A percentile compares a stretch with the other conserved stretches of the same genome.
These are phyloP conservation scores for Cylas formicarius DNA, from an alignment of 1,140 invertebrate species.

Conservation along the genomic window DNA sequence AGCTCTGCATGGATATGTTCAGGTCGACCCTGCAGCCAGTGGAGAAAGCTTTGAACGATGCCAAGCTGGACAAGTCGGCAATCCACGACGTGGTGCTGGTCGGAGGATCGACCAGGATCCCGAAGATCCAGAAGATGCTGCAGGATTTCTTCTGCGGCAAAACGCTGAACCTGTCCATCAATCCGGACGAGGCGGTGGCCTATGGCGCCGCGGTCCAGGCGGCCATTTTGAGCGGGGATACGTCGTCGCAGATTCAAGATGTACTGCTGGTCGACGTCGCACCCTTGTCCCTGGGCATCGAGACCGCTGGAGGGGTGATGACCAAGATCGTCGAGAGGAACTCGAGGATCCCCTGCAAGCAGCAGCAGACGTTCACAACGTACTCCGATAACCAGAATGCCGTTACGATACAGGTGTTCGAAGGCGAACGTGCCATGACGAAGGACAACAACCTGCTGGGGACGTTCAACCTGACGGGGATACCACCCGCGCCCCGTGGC, in stretches of 20 bases:
- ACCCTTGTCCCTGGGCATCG: slow-evolving; percentile 63
- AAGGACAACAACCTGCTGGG: slow-evolving; percentile 44
- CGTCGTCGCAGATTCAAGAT: slow-evolving; percentile 67
- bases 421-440: slow-evolving; percentile 39
- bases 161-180: slow-evolving; percentile 62
- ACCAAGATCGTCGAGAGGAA: slow-evolving; percentile 60
- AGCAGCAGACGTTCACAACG: slow-evolving; percentile 58
- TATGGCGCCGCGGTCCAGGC: slow-evolving; percentile 72
- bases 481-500: slow-evolving; percentile 73
- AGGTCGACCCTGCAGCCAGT: slow-evolving; percentile 60
- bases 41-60: slow-evolving; percentile 65
- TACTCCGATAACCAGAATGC: slow-evolving; percentile 64
- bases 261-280: slow-evolving; percentile 65
- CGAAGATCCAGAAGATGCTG: slow-evolving; percentile 59
- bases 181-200: slow-evolving; percentile 72
- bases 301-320: slow-evolving; percentile 63
- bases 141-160: slow-evolving; percentile 61
- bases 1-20: slow-evolving; percentile 78
- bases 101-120: slow-evolving; percentile 58
- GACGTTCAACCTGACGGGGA: slow-evolving; percentile 57
- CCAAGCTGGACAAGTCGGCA: slow-evolving; percentile 63
- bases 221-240: slow-evolving; percentile 61
- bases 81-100: slow-evolving; percentile 61
- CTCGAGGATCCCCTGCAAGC: slow-evolving; percentile 60
- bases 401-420: slow-evolving; percentile 59